Evolutionary conservation across 2,113 vertebrate species (phyloP).

Genomic region (Symphodus melops): DNA sequence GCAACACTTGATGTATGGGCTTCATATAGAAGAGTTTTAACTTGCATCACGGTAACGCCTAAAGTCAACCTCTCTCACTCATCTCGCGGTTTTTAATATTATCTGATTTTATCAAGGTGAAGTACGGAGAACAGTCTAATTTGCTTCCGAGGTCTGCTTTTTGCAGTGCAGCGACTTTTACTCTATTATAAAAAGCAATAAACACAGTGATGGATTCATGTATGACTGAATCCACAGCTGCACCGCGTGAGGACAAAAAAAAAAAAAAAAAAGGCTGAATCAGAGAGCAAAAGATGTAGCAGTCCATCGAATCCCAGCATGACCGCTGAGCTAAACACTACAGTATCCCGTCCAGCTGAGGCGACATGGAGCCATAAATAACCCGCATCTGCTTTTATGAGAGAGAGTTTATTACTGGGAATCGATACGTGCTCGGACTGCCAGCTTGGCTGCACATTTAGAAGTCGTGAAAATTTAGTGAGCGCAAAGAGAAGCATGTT

Average conservation of each 20-base stretch:
- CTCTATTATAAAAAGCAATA: slow-evolving; percentile 6
- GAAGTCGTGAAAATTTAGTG: slow-evolving; percentile 56
- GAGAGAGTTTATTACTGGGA: slow-evolving; percentile 37
- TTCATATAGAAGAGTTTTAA: not conserved
- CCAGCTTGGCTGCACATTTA: slow-evolving; percentile 42
- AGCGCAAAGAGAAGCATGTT: slow-evolving; percentile 31
- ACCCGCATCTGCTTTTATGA: slow-evolving; percentile 38
- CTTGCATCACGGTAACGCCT: not conserved
- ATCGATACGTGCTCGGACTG: slow-evolving; percentile 46
- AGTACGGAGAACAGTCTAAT: not conserved
- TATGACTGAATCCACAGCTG: not conserved
- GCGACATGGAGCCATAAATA: slow-evolving; percentile 23
- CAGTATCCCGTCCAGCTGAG: slow-evolving; percentile 18
- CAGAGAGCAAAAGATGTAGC: slow-evolving; percentile 22
- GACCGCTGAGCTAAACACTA: slow-evolving; percentile 25
- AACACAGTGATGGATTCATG: slow-evolving; percentile 21
- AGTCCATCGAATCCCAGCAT: slow-evolving; percentile 20
- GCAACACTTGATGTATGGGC: not conserved
- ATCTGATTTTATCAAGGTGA: not conserved
- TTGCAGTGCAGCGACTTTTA: not conserved
- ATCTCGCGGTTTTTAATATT: not conserved
- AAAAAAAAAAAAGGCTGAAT: slow-evolving; percentile 50
- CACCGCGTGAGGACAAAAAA: not conserved
- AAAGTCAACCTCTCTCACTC: not conserved
- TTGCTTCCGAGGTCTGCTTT: not conserved